Conservation (phyloP, 2,113 vertebrate species). For the Origma solitaria region DNA sequence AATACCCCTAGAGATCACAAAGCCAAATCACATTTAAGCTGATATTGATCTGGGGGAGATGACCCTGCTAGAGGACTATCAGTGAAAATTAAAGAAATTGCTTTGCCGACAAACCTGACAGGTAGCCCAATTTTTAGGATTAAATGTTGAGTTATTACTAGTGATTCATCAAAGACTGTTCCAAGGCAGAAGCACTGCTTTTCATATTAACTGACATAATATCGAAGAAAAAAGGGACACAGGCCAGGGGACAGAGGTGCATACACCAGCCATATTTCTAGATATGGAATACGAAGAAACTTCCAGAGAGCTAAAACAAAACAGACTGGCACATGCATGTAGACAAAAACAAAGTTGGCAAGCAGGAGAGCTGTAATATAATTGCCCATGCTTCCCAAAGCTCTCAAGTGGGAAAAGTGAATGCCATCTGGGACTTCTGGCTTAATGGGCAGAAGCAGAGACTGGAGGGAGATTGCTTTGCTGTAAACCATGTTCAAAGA, state of each 20-base stretch:
- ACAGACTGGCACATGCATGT: neutral
- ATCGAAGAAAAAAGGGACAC: neutral
- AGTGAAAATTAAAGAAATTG: conserved; percentile 44
- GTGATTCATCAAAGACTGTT: conserved; percentile 29
- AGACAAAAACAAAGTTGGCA: neutral
- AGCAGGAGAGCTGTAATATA: neutral
- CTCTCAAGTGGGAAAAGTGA: neutral
- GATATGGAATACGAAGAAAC: neutral
- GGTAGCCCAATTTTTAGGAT: conserved; percentile 22
- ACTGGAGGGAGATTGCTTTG: neutral
- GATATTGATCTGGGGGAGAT: conserved; percentile 19
- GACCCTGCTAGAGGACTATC: conserved; percentile 13
- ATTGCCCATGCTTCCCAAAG: neutral
- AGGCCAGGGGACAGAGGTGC: neutral
- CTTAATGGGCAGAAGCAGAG: neutral
- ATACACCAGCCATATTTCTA: neutral
- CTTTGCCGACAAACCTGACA: conserved; percentile 29
- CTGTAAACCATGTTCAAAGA: neutral
- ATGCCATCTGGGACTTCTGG: neutral
- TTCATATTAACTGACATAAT: conserved; percentile 4
- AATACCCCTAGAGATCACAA: neutral
- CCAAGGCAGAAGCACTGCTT: neutral
- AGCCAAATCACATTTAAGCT: conserved; percentile 29
- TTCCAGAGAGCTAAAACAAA: neutral
- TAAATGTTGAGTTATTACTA: conserved; percentile 28